Base-by-base conservation (phyloP, 2,888 invertebrate species). In the Diplazon laetatorius region DNA sequence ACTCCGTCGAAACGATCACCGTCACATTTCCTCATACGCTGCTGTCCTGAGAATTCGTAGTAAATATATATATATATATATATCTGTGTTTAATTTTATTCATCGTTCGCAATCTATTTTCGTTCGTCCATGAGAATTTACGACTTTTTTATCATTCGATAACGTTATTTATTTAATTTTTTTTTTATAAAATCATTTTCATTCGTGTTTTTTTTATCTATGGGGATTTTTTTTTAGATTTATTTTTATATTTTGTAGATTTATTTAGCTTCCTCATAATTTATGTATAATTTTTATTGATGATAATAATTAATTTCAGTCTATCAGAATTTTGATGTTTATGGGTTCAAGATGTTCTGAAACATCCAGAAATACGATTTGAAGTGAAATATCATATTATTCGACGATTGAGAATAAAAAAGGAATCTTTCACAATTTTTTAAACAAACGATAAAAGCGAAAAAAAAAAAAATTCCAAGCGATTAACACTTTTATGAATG, bases 1-100 rank as follows among this genome's bases (percentile, higher is more conserved):
- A 85, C 76, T 72, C 75, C 50, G 30, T 65, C 42, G 12, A 42
- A 20, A 37, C 20, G 46, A 57, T 10, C 16, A 20, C 46, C n/a
- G 16, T 22, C 18, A 39, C 50, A 10, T 44, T 16, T 35, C 37
- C n/a, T 52, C 5, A 25, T 52, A 52, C 25, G 12, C 25, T 25
- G 25, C n/a, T n/a, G 25, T n/a, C 25, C 25, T 52, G 25, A 14
- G 22, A n/a, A n/a, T n/a, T 52, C 25, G 50, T 3, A n/a, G 50
- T 12, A 10, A 37, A 66, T n/a, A n/a, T n/a, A n/a, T n/a, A n/a
- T 42, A 68, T 20, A 10, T 60, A 42, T 60, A 52, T 10, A 57
- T 63, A 44, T 25, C 30, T 35, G 16, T 12, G 16, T 39, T 35
- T 10, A 37, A 37, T 37, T 22, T 42, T 6, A 25, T 52, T 55